Conservation (phyloP, 1,140 invertebrate species). For the Trachymyrmex septentrionalis region DNA sequence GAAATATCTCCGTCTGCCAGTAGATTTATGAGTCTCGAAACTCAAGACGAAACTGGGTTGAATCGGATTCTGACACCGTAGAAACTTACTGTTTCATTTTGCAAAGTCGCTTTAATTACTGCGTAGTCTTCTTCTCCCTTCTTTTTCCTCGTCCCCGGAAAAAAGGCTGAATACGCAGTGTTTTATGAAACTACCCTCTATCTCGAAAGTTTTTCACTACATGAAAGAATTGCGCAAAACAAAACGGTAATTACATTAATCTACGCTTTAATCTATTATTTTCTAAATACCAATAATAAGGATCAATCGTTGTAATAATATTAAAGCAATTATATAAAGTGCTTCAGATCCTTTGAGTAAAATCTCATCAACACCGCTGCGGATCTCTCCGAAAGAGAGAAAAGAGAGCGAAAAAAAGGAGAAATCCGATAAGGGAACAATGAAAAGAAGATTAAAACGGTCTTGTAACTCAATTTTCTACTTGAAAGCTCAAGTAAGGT, state of each 20-base stretch:
- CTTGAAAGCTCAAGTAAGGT: not conserved
- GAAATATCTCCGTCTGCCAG: not conserved
- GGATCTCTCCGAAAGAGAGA: not conserved
- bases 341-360: not conserved
- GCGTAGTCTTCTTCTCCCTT: not conserved
- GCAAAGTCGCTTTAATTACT: conserved; percentile 16
- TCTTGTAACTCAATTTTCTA: not conserved
- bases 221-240: conserved; percentile 1
- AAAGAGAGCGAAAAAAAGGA: not conserved
- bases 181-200: not conserved
- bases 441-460: not conserved
- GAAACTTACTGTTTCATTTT: conserved; percentile 42
- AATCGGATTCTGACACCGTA: conserved; percentile 7
- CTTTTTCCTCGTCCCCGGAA: not conserved
- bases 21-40: conserved; percentile 23
- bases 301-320: not conserved
- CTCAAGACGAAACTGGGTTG: conserved; percentile 30
- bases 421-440: not conserved
- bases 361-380: not conserved
- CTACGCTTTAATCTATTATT: not conserved
- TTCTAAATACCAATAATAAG: not conserved
- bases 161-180: not conserved
- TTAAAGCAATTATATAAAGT: not conserved
- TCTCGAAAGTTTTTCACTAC: not conserved
- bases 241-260: conserved; percentile 5